These are phyloP conservation scores for Adelognathus sp. DNA, from an alignment of 2,888 invertebrate species.

Conservation along the genomic window DNA sequence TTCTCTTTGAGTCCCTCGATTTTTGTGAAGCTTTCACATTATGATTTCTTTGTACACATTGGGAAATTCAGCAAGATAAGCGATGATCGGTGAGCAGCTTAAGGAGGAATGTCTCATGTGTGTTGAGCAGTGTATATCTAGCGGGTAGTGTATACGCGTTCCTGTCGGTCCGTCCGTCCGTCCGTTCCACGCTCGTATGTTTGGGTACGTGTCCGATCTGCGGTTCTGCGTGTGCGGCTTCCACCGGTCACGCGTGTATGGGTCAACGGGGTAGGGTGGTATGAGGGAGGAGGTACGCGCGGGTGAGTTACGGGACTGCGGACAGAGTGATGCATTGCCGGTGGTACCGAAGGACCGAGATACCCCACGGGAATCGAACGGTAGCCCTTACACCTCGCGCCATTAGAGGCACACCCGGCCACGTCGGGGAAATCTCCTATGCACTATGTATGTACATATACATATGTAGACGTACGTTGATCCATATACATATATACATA, in stretches of 20 bases:
- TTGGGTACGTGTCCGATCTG: constrained; percentile 54
- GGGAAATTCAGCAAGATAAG: background rate
- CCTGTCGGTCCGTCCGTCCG: background rate
- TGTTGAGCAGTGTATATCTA: constrained; percentile 43
- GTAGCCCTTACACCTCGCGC: constrained; percentile 75
- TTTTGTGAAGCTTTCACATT: background rate
- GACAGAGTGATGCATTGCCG: constrained; percentile 81
- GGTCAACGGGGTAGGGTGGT: constrained; percentile 35
- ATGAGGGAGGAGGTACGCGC: constrained; percentile 33
- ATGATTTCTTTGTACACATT: background rate
- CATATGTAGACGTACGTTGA: background rate
- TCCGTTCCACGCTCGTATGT: constrained; percentile 20
- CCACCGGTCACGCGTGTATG: constrained; percentile 61
- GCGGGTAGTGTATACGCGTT: background rate
- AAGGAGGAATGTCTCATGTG: constrained; percentile 43
- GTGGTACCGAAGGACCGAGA: constrained; percentile 75
- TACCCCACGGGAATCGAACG: constrained; percentile 78
- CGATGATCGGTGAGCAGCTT: background rate
- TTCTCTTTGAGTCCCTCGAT: background rate
- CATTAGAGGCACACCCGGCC: constrained; percentile 67
- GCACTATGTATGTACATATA: background rate
- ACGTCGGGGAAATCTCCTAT: constrained; percentile 33
- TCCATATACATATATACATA: constrained; percentile 6
- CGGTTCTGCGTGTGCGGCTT: constrained; percentile 62
- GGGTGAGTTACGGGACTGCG: constrained; percentile 80